phyloP scores from a whole-genome alignment of 2,797 vertebrate genomes.

The Parotocinclus haroldoi region DNA sequence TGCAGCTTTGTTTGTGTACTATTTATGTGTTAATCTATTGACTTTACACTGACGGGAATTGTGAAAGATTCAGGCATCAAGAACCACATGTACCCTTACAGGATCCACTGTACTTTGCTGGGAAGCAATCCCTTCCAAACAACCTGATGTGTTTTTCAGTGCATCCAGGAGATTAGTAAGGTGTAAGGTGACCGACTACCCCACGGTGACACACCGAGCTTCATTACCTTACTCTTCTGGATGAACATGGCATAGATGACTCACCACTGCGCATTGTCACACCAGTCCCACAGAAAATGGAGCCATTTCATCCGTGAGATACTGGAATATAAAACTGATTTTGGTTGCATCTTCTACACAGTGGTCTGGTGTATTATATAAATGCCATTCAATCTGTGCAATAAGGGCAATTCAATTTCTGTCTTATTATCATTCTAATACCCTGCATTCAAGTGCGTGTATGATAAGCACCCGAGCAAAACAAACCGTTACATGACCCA shows the following conservation, averaged over 20 bases:
- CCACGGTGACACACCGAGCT: background rate
- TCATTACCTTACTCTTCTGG: background rate
- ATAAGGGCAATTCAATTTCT: no score
- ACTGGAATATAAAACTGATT: no score
- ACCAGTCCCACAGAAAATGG: slow-evolving; percentile 6
- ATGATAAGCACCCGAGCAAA: no score
- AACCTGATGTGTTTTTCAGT: slow-evolving; percentile 13
- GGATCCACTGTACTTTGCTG: slow-evolving; percentile 14
- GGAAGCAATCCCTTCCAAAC: slow-evolving; percentile 6
- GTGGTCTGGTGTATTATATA: no score
- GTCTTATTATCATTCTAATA: no score
- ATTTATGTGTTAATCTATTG: slow-evolving; percentile 20
- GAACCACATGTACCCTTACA: slow-evolving; percentile 1
- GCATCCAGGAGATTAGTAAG: slow-evolving; percentile 1
- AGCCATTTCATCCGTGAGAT: background rate
- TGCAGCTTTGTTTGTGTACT: slow-evolving; percentile 18
- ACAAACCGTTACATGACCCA: no score
- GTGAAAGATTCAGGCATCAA: no score
- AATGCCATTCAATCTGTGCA: no score
- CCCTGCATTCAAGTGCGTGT: no score
- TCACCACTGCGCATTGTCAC: slow-evolving; percentile 7
- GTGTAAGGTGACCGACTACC: background rate
- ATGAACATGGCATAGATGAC: slow-evolving; percentile 13
- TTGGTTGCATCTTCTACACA: no score
- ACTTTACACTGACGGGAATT: slow-evolving; percentile 26